Conservation (phyloP, 1,140 invertebrate species). For the Nebria ingens region DNA sequence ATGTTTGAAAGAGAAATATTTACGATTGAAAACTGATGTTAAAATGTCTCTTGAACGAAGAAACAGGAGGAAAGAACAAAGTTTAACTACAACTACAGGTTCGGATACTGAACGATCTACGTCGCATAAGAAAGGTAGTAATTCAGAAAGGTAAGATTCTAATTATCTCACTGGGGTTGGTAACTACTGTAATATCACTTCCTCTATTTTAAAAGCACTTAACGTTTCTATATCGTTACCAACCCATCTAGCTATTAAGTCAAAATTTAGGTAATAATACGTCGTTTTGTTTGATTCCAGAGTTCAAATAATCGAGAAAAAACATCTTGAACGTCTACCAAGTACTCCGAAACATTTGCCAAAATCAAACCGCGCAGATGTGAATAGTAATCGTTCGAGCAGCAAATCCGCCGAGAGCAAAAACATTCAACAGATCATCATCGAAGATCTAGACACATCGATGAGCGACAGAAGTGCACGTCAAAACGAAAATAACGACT, state of each 20-base stretch:
- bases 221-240: no score
- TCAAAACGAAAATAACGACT: conserved; percentile 23
- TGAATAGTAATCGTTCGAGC: background rate
- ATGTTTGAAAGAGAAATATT: conserved; percentile 71
- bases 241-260: no score
- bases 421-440: conserved; percentile 24
- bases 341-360: background rate
- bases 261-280: no score
- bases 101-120: conserved; percentile 67
- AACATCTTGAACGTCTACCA: conserved; percentile 20
- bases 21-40: conserved; percentile 66
- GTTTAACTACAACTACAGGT: conserved; percentile 42
- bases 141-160: conserved; percentile 23
- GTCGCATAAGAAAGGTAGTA: conserved; percentile 40
- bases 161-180: background rate
- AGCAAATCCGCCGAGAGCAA: conserved; percentile 18
- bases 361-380: background rate
- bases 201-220: no score
- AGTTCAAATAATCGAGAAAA: no score
- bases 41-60: conserved; percentile 51
- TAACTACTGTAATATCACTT: no score
- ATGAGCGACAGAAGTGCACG: conserved; percentile 26
- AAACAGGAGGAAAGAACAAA: conserved; percentile 47
- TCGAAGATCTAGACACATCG: conserved; percentile 32
- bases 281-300: background rate